Evolutionary conservation across 2,797 vertebrate genomes (phyloP).

Genomic region (Poeciliopsis infans): DNA sequence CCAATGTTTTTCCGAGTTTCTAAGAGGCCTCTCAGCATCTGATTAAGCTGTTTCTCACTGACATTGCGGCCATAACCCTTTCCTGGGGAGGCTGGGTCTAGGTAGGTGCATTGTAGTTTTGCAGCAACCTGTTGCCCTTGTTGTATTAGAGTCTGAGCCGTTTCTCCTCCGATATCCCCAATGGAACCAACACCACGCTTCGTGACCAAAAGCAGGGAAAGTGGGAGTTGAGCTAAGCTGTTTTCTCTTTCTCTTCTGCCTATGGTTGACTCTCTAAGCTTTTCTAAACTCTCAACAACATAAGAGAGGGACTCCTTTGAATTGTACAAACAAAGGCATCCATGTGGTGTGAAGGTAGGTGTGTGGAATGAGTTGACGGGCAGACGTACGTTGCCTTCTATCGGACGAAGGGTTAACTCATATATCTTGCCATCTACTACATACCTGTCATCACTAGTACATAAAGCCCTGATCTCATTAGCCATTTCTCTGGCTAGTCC

Average conservation of each 20-base stretch:
- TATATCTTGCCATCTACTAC: slow-evolving; percentile 94
- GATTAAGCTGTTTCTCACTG: slow-evolving; percentile 93
- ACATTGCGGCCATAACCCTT: slow-evolving; percentile 92
- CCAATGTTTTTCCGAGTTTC: slow-evolving; percentile 87
- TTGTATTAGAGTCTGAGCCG: slow-evolving; percentile 90
- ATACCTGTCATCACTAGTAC: slow-evolving; percentile 93
- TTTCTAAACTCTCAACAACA: slow-evolving; percentile 95
- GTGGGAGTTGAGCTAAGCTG: slow-evolving; percentile 84
- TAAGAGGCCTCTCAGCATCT: slow-evolving; percentile 88
- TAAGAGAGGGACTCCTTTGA: slow-evolving; percentile 96
- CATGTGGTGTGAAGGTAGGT: slow-evolving; percentile 93
- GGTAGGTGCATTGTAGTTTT: slow-evolving; percentile 90
- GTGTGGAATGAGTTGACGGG: slow-evolving; percentile 98
- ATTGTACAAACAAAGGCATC: slow-evolving; percentile 97
- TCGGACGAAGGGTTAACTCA: slow-evolving; percentile 91
- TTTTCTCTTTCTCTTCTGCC: slow-evolving; percentile 88
- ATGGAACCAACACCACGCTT: slow-evolving; percentile 89
- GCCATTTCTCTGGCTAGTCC: slow-evolving; percentile 94
- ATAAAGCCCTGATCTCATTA: slow-evolving; percentile 95
- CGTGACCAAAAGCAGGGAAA: slow-evolving; percentile 91
- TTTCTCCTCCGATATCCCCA: slow-evolving; percentile 90
- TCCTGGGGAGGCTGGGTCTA: slow-evolving; percentile 91
- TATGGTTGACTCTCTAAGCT: slow-evolving; percentile 87
- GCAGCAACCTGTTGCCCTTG: slow-evolving; percentile 92
- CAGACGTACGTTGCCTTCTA: slow-evolving; percentile 96